These are phyloP conservation scores for Orthonyx spaldingii DNA, from an alignment of 2,113 vertebrate species.

Conservation along the genomic window DNA sequence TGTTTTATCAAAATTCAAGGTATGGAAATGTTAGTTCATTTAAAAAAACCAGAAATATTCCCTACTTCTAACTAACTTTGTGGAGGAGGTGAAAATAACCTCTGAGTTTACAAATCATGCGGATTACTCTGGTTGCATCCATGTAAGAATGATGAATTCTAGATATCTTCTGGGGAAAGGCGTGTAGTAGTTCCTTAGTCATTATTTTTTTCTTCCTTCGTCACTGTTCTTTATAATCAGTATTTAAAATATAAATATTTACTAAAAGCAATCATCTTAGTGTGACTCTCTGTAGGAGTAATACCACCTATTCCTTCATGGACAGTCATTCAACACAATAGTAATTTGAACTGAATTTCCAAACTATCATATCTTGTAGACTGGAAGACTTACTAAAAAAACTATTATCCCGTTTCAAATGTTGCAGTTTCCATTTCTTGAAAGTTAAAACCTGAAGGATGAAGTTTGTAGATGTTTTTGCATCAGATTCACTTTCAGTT, in stretches of 20 bases:
- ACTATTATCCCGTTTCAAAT: neutral
- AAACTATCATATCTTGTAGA: neutral
- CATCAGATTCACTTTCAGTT: neutral
- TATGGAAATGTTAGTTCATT: neutral
- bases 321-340: neutral
- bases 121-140: neutral
- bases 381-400: neutral
- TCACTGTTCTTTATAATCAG: neutral
- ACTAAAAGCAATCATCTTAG: neutral
- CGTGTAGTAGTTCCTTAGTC: neutral
- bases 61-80: neutral
- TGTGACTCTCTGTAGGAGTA: neutral
- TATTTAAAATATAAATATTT: neutral
- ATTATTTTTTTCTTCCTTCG: neutral
- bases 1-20: neutral
- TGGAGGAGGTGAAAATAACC: neutral
- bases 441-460: neutral
- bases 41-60: neutral
- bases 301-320: neutral
- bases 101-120: neutral
- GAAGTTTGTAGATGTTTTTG: neutral
- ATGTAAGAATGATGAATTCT: neutral
- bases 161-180: neutral
- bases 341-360: neutral
- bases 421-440: neutral